Conservation (phyloP, 2,888 invertebrate genomes). For the Entomobrya multifasciata region DNA sequence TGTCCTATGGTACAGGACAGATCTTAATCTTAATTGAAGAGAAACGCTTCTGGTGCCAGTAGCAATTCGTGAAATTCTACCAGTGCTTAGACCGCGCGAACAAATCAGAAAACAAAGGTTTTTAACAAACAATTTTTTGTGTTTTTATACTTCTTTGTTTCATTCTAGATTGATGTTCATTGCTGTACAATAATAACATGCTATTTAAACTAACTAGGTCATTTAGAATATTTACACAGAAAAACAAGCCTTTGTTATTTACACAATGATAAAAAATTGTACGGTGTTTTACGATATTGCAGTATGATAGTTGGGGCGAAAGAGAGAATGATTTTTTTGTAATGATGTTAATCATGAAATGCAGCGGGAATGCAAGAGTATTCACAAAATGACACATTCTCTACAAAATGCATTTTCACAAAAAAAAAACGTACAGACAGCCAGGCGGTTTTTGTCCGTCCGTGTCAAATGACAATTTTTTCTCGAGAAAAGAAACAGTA, state of each 20-base stretch:
- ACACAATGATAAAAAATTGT: background rate
- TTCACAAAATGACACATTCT: slow-evolving; percentile 45
- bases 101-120: background rate
- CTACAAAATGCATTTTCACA: slow-evolving; percentile 4
- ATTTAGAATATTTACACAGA: slow-evolving; percentile 46
- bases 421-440: background rate
- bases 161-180: slow-evolving; percentile 5
- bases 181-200: background rate
- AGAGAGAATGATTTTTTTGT: slow-evolving; percentile 20
- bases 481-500: background rate
- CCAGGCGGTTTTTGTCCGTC: slow-evolving; percentile 32
- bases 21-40: slow-evolving; percentile 52
- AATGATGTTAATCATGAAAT: slow-evolving; percentile 33
- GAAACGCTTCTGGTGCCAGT: slow-evolving; percentile 57
- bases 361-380: slow-evolving; percentile 28
- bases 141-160: background rate
- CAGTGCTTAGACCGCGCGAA: background rate
- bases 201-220: slow-evolving; percentile 44
- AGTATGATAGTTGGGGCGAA: background rate
- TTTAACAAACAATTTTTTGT: background rate
- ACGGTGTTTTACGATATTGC: background rate
- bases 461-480: slow-evolving; percentile 53
- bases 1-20: slow-evolving; percentile 1
- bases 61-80: slow-evolving; percentile 28
- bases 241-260: slow-evolving; percentile 14